Conservation (phyloP, 2,113 vertebrate species). For the Malurus alboscapulatus region DNA sequence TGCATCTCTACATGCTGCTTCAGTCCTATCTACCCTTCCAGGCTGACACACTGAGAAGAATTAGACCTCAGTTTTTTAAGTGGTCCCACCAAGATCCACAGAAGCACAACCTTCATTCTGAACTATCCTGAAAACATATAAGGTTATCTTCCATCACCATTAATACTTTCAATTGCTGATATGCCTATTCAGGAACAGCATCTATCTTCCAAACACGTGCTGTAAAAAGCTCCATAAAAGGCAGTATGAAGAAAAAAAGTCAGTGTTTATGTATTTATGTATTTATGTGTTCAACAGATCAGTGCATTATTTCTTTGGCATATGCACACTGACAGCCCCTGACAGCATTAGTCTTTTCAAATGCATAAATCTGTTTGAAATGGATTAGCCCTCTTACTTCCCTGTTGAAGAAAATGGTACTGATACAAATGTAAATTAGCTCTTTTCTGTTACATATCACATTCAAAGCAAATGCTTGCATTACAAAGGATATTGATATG, state of each 20-base stretch:
- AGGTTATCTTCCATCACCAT: background rate
- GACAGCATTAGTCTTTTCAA: constrained; percentile 18
- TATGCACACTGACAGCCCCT: background rate
- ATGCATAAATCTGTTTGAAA: constrained; percentile 49
- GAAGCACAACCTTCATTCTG: background rate
- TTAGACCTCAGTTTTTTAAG: background rate
- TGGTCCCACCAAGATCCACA: background rate
- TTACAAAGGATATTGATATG: constrained; percentile 33
- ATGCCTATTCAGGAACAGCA: background rate
- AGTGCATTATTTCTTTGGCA: constrained; percentile 8
- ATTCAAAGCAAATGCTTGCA: constrained; percentile 52
- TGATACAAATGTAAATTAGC: constrained; percentile 46
- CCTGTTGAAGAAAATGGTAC: background rate
- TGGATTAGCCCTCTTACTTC: constrained; percentile 32
- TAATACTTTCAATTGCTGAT: background rate
- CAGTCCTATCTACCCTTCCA: background rate
- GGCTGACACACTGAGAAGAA: background rate
- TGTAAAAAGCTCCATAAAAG: background rate
- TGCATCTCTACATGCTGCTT: background rate
- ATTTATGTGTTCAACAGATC: background rate
- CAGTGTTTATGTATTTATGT: background rate
- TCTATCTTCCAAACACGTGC: background rate
- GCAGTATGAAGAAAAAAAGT: background rate
- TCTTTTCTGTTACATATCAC: background rate
- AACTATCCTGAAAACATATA: background rate